A percentile compares a stretch with the other conserved stretches of the same genome.
Conservation (phyloP, 2,797 vertebrate species). For the Pempheris klunzingeri region DNA sequence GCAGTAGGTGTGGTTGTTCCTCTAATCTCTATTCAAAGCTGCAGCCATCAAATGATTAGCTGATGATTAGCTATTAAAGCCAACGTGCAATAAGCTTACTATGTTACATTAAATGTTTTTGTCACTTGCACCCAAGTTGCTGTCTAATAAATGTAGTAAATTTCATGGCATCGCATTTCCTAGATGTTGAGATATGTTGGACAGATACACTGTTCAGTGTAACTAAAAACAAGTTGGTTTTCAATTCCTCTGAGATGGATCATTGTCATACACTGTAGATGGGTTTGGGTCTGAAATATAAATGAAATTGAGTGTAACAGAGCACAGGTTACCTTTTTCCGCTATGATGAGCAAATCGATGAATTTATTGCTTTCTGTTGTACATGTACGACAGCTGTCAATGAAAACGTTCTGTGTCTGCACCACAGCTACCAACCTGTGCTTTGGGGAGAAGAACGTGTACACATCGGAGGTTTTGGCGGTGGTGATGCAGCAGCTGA, state of each 20-base stretch:
- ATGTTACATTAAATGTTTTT: background rate
- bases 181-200: background rate
- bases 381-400: background rate
- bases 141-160: background rate
- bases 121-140: background rate
- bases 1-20: background rate
- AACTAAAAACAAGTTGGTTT: background rate
- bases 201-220: too few species aligned
- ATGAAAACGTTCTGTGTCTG: background rate
- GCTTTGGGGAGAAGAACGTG: constrained; percentile 94
- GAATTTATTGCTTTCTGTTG: background rate
- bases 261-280: background rate
- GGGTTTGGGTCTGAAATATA: background rate
- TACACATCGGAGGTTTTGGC: constrained; percentile 97
- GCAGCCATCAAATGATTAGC: too few species aligned
- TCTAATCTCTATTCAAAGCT: background rate
- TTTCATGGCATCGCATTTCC: background rate
- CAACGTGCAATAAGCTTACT: too few species aligned
- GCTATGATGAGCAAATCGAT: background rate
- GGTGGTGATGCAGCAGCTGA: constrained; percentile 97
- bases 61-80: too few species aligned
- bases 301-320: background rate
- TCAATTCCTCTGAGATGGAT: background rate
- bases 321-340: background rate
- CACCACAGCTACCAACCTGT: constrained; percentile 93